Evolutionary conservation across 2,797 vertebrate species (phyloP), one percentile per base, ranked within the genome.

Genomic region (Lithobates sylvaticus): DNA sequence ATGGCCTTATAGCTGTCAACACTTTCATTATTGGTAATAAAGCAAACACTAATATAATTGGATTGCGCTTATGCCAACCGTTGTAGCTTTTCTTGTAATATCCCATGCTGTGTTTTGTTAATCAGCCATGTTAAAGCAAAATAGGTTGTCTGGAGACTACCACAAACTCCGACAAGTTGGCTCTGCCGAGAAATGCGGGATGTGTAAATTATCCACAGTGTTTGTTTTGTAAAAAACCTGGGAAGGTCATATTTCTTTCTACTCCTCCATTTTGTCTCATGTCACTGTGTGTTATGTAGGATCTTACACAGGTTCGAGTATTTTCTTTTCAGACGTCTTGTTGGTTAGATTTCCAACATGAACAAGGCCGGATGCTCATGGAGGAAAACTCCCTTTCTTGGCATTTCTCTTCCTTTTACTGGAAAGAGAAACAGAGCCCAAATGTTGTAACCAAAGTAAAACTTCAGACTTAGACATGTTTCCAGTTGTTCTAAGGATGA

Each of bases 221-320:
- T 86, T 73, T 76, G 34, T 71, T 81, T 86, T 72, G 85, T 86
- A 86, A 86, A 76, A 84, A 82, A 85, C 44, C 74, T 47, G 21
- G 36, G 68, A 83, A 18, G 77, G 61, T 80, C 70, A 34, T 78
- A 47, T 79, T 85, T 74, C 84, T 29, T 73, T 54, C 39, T 50
- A 34, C 47, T 65, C 74, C 74, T 82, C 75, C 32, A 67, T 82
- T 36, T 83, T 83, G 74, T 39, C 50, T 65, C 68, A 47, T 86
- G 85, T 83, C 80, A 83, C 67, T 78, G 74, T 76, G 79, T 50
- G 80, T 83, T 86, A 86, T 70, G 67, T 73, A 2, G 50, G 85
- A 86, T 82, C 65, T 70, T 86, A 77, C 13, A 77, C 85, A 86
- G 85, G 29, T 73, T 36, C 15, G 18, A 71, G 54, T 47, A 36